These are phyloP conservation scores for Spicauda simplicius DNA, from an alignment of 2,888 invertebrate genomes.

Conservation along the genomic window DNA sequence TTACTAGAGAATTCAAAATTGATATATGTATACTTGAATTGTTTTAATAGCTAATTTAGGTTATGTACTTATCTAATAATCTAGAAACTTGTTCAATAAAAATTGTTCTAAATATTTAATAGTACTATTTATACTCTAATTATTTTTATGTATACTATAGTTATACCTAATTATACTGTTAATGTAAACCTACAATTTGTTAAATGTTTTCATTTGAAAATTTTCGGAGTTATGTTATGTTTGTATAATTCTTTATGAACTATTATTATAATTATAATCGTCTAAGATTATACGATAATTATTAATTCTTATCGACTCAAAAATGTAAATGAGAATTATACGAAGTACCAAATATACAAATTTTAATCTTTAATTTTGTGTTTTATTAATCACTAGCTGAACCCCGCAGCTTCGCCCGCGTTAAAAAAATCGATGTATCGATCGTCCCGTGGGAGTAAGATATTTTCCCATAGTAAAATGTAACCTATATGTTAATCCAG, in stretches of 20 bases:
- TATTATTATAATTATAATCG: constrained; percentile 60
- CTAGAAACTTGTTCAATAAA: constrained; percentile 78
- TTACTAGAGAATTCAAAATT: constrained; percentile 58
- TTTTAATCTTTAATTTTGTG: constrained; percentile 75
- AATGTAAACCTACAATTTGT: constrained; percentile 73
- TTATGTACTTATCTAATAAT: constrained; percentile 49
- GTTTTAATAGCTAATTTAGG: constrained; percentile 63
- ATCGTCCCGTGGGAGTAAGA: no score
- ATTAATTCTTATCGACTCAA: constrained; percentile 79
- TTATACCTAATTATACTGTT: constrained; percentile 51
- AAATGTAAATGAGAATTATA: constrained; percentile 82
- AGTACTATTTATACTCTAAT: constrained; percentile 59
- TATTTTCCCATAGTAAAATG: no score
- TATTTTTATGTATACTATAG: constrained; percentile 54
- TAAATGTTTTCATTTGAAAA: constrained; percentile 71
- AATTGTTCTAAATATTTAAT: constrained; percentile 75
- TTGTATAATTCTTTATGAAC: constrained; percentile 72
- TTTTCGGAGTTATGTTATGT: constrained; percentile 65
- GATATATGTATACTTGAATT: constrained; percentile 45
- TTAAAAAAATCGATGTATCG: no score
- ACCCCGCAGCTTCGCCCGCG: no score
- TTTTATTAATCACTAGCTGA: constrained; percentile 48
- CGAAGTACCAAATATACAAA: constrained; percentile 85
- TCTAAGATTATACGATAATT: constrained; percentile 75
- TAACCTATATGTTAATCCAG: no score